Conservation (phyloP, 2,888 invertebrate species). For the Stramonita haemastoma region DNA sequence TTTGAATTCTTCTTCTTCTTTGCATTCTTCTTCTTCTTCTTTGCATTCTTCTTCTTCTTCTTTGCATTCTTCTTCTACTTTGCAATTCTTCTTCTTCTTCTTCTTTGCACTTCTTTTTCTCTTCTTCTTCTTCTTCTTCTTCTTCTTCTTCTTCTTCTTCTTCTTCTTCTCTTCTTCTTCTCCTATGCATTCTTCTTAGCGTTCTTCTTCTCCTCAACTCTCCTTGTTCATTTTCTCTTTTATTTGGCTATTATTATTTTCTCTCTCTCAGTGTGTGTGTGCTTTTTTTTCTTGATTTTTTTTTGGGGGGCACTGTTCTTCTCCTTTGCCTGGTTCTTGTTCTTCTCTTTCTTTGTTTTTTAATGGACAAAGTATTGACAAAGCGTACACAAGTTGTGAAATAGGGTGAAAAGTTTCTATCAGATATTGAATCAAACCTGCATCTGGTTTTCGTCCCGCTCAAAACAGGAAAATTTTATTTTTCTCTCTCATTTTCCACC, state of each 20-base stretch:
- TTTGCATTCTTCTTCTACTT: neutral
- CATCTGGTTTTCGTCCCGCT: neutral
- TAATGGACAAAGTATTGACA: neutral
- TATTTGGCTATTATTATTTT: neutral
- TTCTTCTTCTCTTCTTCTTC: neutral
- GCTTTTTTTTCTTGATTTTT: neutral
- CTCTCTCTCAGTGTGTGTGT: slow-evolving; percentile 1
- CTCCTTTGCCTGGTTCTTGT: neutral
- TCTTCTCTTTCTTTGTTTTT: neutral
- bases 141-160: neutral
- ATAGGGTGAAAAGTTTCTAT: neutral
- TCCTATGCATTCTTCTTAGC: too few relatives aligned
- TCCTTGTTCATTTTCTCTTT: neutral
- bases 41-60: neutral
- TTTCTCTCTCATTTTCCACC: neutral
- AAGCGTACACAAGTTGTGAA: slow-evolving; percentile 27
- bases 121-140: neutral
- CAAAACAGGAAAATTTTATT: neutral
- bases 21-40: neutral
- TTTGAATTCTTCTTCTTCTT: neutral
- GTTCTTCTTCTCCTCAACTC: too few relatives aligned
- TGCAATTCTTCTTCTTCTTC: too few relatives aligned
- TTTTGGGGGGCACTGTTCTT: neutral
- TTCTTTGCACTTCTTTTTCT: neutral
- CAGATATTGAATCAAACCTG: slow-evolving; percentile 24